Conservation (phyloP, 2,113 vertebrate species). For the Tinamus guttatus region DNA sequence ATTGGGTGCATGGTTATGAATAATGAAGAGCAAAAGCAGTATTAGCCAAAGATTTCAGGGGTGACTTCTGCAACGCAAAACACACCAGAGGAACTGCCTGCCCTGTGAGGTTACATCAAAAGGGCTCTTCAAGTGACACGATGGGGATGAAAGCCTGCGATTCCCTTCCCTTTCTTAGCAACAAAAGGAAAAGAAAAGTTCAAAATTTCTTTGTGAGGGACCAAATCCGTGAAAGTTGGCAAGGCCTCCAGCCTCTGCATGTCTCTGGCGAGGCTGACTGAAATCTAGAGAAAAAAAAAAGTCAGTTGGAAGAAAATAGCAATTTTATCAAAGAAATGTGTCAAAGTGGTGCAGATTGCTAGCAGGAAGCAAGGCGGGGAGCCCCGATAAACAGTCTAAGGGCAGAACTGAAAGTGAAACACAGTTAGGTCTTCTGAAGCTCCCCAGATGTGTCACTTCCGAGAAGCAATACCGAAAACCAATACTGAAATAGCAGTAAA, state of each 20-base stretch:
- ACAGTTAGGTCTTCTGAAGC: not conserved
- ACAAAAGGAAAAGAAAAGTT: accelerated
- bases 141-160: not conserved
- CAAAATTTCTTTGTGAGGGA: not conserved
- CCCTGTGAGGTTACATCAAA: not conserved
- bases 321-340: not conserved
- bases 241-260: not conserved
- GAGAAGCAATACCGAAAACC: not conserved
- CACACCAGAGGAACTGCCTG: not conserved
- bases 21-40: not conserved
- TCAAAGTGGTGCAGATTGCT: not conserved
- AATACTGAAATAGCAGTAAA: no score
- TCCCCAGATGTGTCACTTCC: not conserved
- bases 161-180: not conserved
- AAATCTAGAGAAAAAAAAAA: not conserved
- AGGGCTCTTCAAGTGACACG: not conserved
- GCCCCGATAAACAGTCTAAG: not conserved
- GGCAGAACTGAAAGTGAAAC: not conserved
- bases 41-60: not conserved
- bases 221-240: not conserved
- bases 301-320: not conserved
- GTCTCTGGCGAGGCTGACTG: accelerated
- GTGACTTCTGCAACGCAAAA: not conserved
- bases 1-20: not conserved
- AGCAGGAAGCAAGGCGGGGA: not conserved